Evolutionary conservation across 2,113 vertebrate species (phyloP).

Genomic region (Ammodytes marinus): DNA sequence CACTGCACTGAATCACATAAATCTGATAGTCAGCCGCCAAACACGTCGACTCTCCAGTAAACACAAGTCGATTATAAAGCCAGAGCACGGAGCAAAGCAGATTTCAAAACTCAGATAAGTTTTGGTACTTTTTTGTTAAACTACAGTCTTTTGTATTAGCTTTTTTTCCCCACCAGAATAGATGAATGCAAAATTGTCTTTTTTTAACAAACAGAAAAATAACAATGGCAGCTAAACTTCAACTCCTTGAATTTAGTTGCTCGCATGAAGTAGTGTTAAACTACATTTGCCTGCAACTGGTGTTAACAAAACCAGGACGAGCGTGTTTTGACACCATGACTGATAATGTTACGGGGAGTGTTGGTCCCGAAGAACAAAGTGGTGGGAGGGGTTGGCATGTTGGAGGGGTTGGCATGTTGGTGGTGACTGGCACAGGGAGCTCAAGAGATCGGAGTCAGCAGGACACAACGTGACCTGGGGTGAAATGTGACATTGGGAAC

Average conservation of each 20-base stretch:
- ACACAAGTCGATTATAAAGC: neutral
- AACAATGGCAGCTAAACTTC: neutral
- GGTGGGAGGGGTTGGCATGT: neutral
- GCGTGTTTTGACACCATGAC: slow-evolving; percentile 14
- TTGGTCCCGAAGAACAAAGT: slow-evolving; percentile 31
- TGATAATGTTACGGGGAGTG: slow-evolving; percentile 43
- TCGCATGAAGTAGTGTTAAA: slow-evolving; percentile 7
- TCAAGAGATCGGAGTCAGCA: slow-evolving; percentile 64
- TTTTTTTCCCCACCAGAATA: neutral
- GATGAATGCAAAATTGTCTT: neutral
- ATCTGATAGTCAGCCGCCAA: slow-evolving; percentile 38
- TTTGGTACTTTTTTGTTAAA: neutral
- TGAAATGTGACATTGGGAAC: slow-evolving; percentile 74
- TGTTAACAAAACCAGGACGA: slow-evolving; percentile 28
- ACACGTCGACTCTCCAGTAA: neutral
- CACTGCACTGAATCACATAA: slow-evolving; percentile 52
- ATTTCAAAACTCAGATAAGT: slow-evolving; percentile 21
- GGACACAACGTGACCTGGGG: slow-evolving; percentile 67
- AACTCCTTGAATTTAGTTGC: neutral
- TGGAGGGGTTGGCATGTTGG: neutral
- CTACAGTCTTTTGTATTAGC: neutral
- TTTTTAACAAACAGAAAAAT: neutral
- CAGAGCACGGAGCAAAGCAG: neutral
- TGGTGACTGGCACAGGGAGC: slow-evolving; percentile 47
- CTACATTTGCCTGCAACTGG: slow-evolving; percentile 27